Evolutionary conservation across 2,888 invertebrate genomes (phyloP).

Genomic region (Morpho deidamia): DNA sequence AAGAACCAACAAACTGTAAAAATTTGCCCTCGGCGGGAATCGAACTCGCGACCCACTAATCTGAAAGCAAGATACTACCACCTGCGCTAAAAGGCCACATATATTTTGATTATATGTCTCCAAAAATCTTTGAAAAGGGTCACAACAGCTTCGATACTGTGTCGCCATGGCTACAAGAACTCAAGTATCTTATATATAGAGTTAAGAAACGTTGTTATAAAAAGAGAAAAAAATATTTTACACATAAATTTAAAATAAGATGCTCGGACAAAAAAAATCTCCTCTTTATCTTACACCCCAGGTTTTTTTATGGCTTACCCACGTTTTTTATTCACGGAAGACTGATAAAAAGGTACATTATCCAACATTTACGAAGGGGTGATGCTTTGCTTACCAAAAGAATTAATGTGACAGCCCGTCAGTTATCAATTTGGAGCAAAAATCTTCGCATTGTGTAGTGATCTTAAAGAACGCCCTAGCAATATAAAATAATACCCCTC

Average conservation of each 20-base stretch:
- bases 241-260: constrained; percentile 14
- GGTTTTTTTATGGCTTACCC: constrained; percentile 44
- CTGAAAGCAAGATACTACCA: too few relatives aligned
- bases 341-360: constrained; percentile 40
- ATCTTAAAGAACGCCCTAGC: constrained; percentile 53
- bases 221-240: not conserved
- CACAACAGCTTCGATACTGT: too few relatives aligned
- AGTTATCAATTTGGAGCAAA: constrained; percentile 55
- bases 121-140: too few relatives aligned
- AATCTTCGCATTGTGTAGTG: constrained; percentile 31
- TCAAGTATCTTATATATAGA: too few relatives aligned
- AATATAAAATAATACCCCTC: constrained; percentile 40
- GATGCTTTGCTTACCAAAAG: constrained; percentile 36
- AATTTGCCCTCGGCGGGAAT: too few relatives aligned
- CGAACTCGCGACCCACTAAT: too few relatives aligned
- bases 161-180: too few relatives aligned
- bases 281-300: constrained; percentile 20
- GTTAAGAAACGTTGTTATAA: not conserved
- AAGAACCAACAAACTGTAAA: too few relatives aligned
- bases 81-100: too few relatives aligned
- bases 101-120: too few relatives aligned
- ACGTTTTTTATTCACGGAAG: constrained; percentile 56
- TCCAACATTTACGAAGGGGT: constrained; percentile 48
- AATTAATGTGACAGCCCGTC: constrained; percentile 45
- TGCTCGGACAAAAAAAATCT: constrained; percentile 13